Conservation (phyloP, 2,888 invertebrate species). For the Acleris cristana region DNA sequence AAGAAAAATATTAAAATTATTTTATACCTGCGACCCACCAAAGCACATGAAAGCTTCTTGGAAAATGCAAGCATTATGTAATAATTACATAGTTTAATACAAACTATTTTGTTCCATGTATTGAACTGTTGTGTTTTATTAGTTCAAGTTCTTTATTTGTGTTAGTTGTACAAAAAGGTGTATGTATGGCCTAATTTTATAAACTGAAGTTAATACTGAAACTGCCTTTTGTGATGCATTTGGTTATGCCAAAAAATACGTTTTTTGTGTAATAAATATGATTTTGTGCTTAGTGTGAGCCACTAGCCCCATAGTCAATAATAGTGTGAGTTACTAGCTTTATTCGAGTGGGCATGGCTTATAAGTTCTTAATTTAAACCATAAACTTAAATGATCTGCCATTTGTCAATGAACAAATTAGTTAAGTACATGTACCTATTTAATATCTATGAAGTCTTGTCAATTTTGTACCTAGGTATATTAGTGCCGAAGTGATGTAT, state of each 20-base stretch:
- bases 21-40: too few relatives aligned
- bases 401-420: conserved; percentile 22
- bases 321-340: conserved; percentile 2
- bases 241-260: neutral
- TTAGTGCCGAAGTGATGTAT: conserved; percentile 8
- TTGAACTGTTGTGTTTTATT: conserved; percentile 7
- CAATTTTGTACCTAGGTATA: conserved; percentile 18
- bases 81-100: neutral
- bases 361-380: neutral
- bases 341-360: conserved; percentile 3
- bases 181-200: neutral
- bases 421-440: conserved; percentile 5
- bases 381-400: conserved; percentile 1
- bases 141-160: conserved; percentile 7
- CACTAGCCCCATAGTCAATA: neutral
- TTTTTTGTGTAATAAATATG: neutral
- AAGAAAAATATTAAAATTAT: too few relatives aligned
- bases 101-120: neutral
- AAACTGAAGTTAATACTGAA: neutral
- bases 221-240: neutral
- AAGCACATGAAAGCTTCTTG: too few relatives aligned
- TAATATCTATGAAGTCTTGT: conserved; percentile 23
- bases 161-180: neutral
- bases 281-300: neutral
- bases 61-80: too few relatives aligned